Evolutionary conservation across 2,113 vertebrate species (phyloP).

Genomic region (Vidua chalybeata): DNA sequence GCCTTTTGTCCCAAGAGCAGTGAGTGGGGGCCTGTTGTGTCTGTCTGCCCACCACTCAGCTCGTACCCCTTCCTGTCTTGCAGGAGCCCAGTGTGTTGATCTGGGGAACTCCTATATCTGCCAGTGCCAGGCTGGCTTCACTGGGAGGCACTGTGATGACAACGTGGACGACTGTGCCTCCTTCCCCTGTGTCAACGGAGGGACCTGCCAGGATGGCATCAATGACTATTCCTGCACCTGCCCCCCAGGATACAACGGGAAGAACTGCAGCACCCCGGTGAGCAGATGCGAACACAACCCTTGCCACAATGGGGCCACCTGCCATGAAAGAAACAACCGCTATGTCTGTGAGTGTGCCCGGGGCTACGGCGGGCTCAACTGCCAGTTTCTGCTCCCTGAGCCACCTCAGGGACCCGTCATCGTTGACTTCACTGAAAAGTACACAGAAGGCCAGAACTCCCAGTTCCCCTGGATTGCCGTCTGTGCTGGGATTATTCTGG

Average conservation of each 20-base stretch:
- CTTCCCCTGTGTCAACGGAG: constrained; percentile 90
- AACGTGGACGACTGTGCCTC: constrained; percentile 84
- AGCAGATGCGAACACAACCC: constrained; percentile 90
- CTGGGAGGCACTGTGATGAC: constrained; percentile 87
- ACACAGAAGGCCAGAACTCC: constrained; percentile 74
- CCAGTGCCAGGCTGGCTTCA: constrained; percentile 90
- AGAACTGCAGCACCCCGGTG: constrained; percentile 90
- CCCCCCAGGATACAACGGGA: constrained; percentile 90
- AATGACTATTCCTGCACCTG: constrained; percentile 91
- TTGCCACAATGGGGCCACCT: constrained; percentile 96
- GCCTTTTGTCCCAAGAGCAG: neutral
- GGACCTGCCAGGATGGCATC: constrained; percentile 89
- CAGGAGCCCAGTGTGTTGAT: constrained; percentile 91
- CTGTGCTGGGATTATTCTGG: constrained; percentile 88
- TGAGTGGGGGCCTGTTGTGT: neutral
- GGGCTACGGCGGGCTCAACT: constrained; percentile 92
- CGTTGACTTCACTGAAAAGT: constrained; percentile 80
- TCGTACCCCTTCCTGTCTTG: neutral
- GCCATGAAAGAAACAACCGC: constrained; percentile 88
- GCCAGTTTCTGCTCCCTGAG: constrained; percentile 92
- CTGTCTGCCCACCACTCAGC: neutral
- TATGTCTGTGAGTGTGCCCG: constrained; percentile 91
- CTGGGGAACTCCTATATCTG: constrained; percentile 92
- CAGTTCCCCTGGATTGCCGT: constrained; percentile 93
- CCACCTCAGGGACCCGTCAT: constrained; percentile 74